Base-by-base conservation (phyloP, 2,113 vertebrate genomes). In the Saccopteryx bilineata region DNA sequence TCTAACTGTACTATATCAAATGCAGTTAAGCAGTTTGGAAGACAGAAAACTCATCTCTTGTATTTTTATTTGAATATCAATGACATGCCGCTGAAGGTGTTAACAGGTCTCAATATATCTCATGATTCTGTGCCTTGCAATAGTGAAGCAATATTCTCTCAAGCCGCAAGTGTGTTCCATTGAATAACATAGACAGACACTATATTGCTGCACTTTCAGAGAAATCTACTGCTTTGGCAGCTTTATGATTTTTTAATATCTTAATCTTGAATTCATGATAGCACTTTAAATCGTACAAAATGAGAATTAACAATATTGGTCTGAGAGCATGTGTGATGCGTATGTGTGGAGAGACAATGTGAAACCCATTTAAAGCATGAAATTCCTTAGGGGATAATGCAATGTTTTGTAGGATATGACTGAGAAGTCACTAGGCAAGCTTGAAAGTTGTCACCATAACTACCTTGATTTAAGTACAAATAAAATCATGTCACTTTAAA, bases 401-500 rank as follows among this genome's bases (percentile, higher is more conserved):
- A 14, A 50, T 60, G 74, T 83, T 74, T 80, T 74, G 12, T 26
- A 15, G 91, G 63, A 80, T 66, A 33, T 81, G 54, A 69, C 5
- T 79, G 69, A 65, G 23, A 8, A 68, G 17, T 79, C n/a, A 56
- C 58, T 66, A 71, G 31, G 21, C 23, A 88, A 88, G 52, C 61
- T 89, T 85, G 24, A 31, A 83, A 89, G 1, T n/a, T 69, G 56
- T 61, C 6, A 39, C 54, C 39, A 17, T n/a, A 54, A 80, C 61
- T 61, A 82, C 2, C 19, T 60, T 71, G 26, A 81, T 60, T 87
- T 87, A 60, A 92, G 33, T 91, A 31, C 71, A 80, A 88, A 94
- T 91, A 52, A 95, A 93, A 95, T 86, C 5, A 2, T 83, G 33
- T 71, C 15, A 69, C 91, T 94, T 92, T 50, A 66, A 90, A 84